Percentiles rank a stretch among this genome's conserved stretches.
Evolutionary conservation across 2,888 invertebrate genomes (phyloP).

Genomic region (Rhingia campestris): DNA sequence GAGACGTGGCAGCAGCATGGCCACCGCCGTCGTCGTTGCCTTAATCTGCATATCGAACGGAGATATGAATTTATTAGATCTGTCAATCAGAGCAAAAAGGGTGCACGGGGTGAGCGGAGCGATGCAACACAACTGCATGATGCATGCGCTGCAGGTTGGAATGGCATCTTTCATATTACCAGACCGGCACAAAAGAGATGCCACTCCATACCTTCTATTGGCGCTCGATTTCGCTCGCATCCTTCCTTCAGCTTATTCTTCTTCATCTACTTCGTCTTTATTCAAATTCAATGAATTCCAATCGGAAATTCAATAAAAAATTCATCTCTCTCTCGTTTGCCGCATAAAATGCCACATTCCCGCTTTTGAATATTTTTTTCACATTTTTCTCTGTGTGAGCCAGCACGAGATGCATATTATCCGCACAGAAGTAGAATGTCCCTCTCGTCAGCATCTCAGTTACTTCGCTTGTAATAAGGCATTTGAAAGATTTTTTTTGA

Average conservation of each 20-base stretch:
- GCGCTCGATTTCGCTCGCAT: slow-evolving; percentile 1
- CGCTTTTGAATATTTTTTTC: slow-evolving; percentile 21
- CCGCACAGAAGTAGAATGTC: slow-evolving; percentile 3
- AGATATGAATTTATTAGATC: slow-evolving; percentile 66
- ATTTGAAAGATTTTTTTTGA: slow-evolving; percentile 39
- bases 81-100: slow-evolving; percentile 59
- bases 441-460: slow-evolving; percentile 1
- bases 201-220: slow-evolving; percentile 30
- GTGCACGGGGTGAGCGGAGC: background rate
- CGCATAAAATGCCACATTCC: slow-evolving; percentile 65
- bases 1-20: slow-evolving; percentile 34
- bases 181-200: slow-evolving; percentile 22
- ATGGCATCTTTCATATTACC: slow-evolving; percentile 29
- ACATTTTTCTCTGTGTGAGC: too few relatives aligned
- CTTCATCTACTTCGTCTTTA: too few relatives aligned
- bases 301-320: slow-evolving; percentile 69
- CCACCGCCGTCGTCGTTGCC: slow-evolving; percentile 9
- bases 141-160: slow-evolving; percentile 36
- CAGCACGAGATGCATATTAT: slow-evolving; percentile 40
- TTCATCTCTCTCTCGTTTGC: slow-evolving; percentile 66
- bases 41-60: slow-evolving; percentile 51
- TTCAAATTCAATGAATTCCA: slow-evolving; percentile 68
- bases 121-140: slow-evolving; percentile 38
- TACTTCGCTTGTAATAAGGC: slow-evolving; percentile 19
- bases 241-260: background rate